A percentile compares a stretch with the other conserved stretches of the same genome.
phyloP scores from a whole-genome alignment of 2,113 vertebrate species.

The Sterrhoptilus dennistouni region DNA sequence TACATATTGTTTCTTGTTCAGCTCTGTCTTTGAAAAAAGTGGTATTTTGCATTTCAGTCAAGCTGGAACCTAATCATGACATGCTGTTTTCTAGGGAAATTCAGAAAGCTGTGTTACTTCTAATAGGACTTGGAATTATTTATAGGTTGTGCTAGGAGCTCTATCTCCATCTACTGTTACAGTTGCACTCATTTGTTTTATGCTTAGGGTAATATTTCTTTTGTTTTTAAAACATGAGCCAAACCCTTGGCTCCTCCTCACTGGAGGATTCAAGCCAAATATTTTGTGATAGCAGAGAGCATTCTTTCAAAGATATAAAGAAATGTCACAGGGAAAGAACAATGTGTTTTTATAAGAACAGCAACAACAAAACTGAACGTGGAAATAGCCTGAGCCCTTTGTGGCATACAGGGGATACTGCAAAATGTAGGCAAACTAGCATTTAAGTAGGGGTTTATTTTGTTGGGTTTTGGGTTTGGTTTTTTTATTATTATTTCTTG shows the following conservation, averaged over 20 bases:
- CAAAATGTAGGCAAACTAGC: background rate
- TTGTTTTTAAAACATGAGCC: background rate
- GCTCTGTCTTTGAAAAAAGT: background rate
- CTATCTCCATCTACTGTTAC: conserved; percentile 59
- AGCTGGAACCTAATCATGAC: background rate
- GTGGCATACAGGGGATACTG: background rate
- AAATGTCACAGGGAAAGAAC: background rate
- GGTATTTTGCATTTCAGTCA: conserved; percentile 32
- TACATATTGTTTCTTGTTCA: background rate
- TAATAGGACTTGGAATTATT: conserved; percentile 28
- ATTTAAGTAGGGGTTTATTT: background rate
- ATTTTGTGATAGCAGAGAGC: background rate
- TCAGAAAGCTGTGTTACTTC: conserved; percentile 17
- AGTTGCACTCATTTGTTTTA: conserved; percentile 20
- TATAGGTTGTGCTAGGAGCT: conserved; percentile 42
- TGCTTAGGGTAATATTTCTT: conserved; percentile 2
- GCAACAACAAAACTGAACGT: background rate
- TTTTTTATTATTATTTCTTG: background rate
- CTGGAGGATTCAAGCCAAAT: background rate
- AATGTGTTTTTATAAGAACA: background rate
- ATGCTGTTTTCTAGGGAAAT: conserved; percentile 35
- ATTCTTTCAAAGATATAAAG: conserved; percentile 4
- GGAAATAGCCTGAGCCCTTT: background rate
- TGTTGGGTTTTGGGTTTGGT: background rate
- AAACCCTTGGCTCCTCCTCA: background rate